Percentiles rank a stretch among this genome's conserved stretches.
Conservation (phyloP, 1,140 invertebrate species). For the Drosophila biarmipes region DNA sequence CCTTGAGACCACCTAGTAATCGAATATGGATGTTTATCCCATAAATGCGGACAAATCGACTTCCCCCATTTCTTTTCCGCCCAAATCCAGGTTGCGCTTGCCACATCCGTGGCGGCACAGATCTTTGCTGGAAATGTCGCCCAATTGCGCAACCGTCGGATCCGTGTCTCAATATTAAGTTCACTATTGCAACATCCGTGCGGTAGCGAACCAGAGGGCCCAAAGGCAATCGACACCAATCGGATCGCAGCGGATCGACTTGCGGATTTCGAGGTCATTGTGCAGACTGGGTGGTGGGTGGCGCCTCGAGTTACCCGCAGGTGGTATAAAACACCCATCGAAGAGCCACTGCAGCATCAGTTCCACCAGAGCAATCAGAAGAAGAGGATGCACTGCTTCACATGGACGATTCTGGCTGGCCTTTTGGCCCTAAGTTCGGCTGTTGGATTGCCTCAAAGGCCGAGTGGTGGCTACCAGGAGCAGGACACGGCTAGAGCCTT, state of each 20-base stretch:
- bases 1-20: conserved; percentile 20
- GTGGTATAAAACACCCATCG: conserved; percentile 60
- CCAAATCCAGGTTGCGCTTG: conserved; percentile 29
- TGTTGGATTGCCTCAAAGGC: conserved; percentile 12
- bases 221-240: conserved; percentile 46
- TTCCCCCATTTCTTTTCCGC: conserved; percentile 34
- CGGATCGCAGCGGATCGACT: conserved; percentile 28
- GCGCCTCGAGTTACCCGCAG: conserved; percentile 55
- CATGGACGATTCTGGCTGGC: conserved; percentile 29
- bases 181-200: conserved; percentile 68
- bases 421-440: conserved; percentile 37
- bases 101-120: conserved; percentile 32
- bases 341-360: conserved; percentile 53
- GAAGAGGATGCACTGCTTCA: conserved; percentile 61
- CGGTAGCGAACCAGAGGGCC: conserved; percentile 16
- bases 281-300: conserved; percentile 52
- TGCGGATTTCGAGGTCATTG: conserved; percentile 71
- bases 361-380: conserved; percentile 35
- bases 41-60: conserved; percentile 22
- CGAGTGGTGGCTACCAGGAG: conserved; percentile 85
- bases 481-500: conserved; percentile 87
- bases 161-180: conserved; percentile 73
- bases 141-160: conserved; percentile 52
- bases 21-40: conserved; percentile 22
- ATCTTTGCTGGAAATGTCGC: conserved; percentile 23